Evolutionary conservation across 2,888 invertebrate genomes (phyloP).

Genomic region (Pollenia griseotomentosa): DNA sequence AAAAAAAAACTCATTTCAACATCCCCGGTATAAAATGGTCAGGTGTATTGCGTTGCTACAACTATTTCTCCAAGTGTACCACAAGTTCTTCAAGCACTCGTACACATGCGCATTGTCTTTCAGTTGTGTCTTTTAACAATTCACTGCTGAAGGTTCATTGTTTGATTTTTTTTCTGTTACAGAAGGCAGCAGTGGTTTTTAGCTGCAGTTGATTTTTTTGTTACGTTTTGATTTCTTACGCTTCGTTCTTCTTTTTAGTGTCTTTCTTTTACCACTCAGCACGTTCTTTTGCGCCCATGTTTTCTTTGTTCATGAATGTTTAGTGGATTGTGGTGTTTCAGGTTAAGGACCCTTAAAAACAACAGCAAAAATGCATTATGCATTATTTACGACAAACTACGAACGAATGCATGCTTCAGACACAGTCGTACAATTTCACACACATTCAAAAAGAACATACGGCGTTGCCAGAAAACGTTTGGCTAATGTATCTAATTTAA

Average conservation of each 20-base stretch:
- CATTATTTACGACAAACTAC: conserved; percentile 29
- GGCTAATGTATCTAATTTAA: no score
- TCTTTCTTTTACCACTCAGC: conserved; percentile 19
- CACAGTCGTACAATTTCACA: neutral
- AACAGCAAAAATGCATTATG: conserved; percentile 52
- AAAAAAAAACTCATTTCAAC: no score
- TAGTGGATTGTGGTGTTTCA: conserved; percentile 53
- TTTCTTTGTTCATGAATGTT: conserved; percentile 28
- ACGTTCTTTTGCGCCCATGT: conserved; percentile 39
- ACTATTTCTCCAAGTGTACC: conserved; percentile 9
- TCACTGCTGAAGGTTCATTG: neutral
- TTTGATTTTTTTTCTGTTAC: neutral
- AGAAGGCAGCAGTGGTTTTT: neutral
- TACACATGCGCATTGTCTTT: conserved; percentile 16
- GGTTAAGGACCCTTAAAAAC: conserved; percentile 70
- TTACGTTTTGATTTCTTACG: conserved; percentile 22
- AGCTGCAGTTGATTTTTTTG: neutral
- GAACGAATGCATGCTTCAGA: neutral
- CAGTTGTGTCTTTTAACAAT: neutral
- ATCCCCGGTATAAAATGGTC: no score
- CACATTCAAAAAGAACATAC: neutral
- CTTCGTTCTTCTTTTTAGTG: conserved; percentile 8
- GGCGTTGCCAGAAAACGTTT: neutral
- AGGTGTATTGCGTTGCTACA: no score
- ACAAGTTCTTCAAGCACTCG: neutral